A percentile compares a stretch with the other conserved stretches of the same genome.
These are phyloP conservation scores for Exephanes ischioxanthus DNA, from an alignment of 2,888 invertebrate genomes.

Conservation along the genomic window DNA sequence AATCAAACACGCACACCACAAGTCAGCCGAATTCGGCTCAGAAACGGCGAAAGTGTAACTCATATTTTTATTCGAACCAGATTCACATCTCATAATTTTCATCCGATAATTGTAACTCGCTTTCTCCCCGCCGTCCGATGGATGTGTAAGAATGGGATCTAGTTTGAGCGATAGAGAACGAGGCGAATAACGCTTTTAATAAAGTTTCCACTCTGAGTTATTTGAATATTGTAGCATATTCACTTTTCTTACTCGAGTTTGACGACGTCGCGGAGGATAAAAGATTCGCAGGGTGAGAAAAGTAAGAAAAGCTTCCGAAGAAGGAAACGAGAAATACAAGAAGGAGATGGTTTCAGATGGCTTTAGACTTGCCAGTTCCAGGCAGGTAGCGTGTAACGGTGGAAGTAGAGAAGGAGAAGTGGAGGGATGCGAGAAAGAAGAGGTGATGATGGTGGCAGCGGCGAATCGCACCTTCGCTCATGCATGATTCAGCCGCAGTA, in stretches of 20 bases:
- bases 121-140: background rate
- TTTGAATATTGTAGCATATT: slow-evolving; percentile 84
- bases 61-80: slow-evolving; percentile 36
- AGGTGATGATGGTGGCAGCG: slow-evolving; percentile 76
- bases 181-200: slow-evolving; percentile 83
- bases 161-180: slow-evolving; percentile 59
- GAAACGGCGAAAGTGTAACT: slow-evolving; percentile 51
- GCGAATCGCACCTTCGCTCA: slow-evolving; percentile 83
- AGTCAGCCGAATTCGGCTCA: slow-evolving; percentile 21
- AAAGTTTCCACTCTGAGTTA: slow-evolving; percentile 80
- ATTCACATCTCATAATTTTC: background rate
- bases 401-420: slow-evolving; percentile 51
- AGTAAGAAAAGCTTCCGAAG: slow-evolving; percentile 49
- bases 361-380: slow-evolving; percentile 39
- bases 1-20: background rate
- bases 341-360: slow-evolving; percentile 56
- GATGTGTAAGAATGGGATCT: slow-evolving; percentile 7
- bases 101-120: background rate
- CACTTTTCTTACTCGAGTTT: slow-evolving; percentile 80
- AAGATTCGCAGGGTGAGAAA: slow-evolving; percentile 54
- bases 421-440: slow-evolving; percentile 53
- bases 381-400: slow-evolving; percentile 35
- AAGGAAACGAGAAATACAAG: slow-evolving; percentile 59
- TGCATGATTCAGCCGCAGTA: slow-evolving; percentile 85
- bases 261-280: slow-evolving; percentile 50